phyloP scores from a whole-genome alignment of 2,113 vertebrate genomes.

The Micronycteris hirsuta region DNA sequence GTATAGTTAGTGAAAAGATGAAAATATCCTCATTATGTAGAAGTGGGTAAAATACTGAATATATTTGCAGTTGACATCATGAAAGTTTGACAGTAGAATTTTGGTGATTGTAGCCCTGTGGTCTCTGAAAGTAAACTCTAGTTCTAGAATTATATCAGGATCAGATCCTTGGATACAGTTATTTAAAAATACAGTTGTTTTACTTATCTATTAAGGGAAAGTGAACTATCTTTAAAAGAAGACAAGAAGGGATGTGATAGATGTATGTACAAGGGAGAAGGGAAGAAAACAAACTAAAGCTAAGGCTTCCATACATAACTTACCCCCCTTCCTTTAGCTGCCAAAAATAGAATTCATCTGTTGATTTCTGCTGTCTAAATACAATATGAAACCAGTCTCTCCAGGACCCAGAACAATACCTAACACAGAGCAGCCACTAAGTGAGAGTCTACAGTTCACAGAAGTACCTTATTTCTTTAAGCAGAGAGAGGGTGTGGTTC shows the following conservation, averaged over 20 bases:
- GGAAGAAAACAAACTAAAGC: background rate
- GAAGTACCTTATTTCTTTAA: background rate
- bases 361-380: background rate
- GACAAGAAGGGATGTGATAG: background rate
- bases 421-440: background rate
- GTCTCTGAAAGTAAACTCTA: conserved; percentile 9
- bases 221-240: conserved; percentile 7
- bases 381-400: background rate
- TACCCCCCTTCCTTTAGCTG: background rate
- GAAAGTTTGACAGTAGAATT: background rate
- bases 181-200: conserved; percentile 21
- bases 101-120: background rate
- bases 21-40: conserved; percentile 31
- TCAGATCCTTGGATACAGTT: background rate
- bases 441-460: background rate
- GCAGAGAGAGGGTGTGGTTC: too few relatives aligned
- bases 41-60: conserved; percentile 1
- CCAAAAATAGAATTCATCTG: background rate
- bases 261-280: background rate
- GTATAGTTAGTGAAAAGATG: background rate
- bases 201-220: background rate
- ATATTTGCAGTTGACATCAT: background rate
- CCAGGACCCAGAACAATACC: background rate
- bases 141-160: background rate
- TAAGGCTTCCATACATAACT: background rate